phyloP scores from a whole-genome alignment of 2,113 vertebrate species.

The Falco punctatus region DNA sequence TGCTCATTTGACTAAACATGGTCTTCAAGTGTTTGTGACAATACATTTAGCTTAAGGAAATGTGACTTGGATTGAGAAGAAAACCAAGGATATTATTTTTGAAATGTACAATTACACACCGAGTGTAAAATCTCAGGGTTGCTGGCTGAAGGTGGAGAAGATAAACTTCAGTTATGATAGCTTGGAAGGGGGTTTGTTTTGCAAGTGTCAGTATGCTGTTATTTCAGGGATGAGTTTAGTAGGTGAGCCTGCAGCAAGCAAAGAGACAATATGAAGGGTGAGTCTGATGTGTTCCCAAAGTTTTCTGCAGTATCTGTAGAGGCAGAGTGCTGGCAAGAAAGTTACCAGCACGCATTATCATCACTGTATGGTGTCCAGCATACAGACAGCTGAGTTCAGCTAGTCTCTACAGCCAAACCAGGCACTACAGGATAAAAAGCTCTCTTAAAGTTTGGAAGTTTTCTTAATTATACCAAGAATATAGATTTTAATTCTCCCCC shows the following conservation, averaged over 20 bases:
- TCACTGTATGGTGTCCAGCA: not conserved
- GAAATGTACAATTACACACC: fast-evolving
- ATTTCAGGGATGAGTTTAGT: not conserved
- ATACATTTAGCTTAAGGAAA: not conserved
- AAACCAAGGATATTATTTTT: not conserved
- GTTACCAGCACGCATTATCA: not conserved
- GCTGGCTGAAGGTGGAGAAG: not conserved
- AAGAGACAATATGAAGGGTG: not conserved
- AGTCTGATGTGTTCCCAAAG: not conserved
- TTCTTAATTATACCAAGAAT: not conserved
- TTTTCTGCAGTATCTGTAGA: not conserved
- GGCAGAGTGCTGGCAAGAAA: not conserved
- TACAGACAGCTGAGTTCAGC: not conserved
- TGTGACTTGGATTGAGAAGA: not conserved
- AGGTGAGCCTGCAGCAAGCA: not conserved
- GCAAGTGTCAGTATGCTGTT: not conserved
- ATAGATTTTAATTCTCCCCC: not conserved
- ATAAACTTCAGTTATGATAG: not conserved
- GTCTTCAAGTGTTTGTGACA: not conserved
- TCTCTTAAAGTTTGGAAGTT: not conserved
- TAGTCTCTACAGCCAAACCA: not conserved
- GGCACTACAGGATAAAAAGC: not conserved
- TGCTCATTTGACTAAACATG: not conserved
- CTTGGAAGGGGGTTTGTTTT: not conserved
- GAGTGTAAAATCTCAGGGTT: not conserved